Conservation (phyloP, 2,113 vertebrate species). For the Recurvirostra avosetta region DNA sequence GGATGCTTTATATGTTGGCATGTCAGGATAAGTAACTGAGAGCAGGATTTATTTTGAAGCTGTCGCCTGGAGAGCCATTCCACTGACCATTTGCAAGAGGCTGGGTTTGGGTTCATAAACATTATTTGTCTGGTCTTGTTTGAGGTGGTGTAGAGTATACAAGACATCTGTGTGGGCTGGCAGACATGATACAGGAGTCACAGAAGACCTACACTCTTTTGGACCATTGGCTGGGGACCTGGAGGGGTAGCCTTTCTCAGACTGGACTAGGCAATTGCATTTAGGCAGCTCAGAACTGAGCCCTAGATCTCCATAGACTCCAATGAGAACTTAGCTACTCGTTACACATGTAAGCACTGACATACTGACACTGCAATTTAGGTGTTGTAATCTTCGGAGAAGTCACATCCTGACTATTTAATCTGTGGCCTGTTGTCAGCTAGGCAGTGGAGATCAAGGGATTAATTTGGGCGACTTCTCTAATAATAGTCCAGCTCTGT, state of each 20-base stretch:
- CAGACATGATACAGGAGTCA: not conserved
- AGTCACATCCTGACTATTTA: not conserved
- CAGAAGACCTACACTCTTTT: not conserved
- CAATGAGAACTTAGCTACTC: not conserved
- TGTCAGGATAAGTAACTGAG: not conserved
- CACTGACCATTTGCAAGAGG: not conserved
- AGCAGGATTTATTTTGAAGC: not conserved
- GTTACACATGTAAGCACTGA: not conserved
- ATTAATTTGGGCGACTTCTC: not conserved
- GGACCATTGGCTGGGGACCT: not conserved
- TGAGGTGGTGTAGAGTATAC: not conserved
- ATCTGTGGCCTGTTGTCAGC: not conserved
- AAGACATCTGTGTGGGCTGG: not conserved
- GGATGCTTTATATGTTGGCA: not conserved
- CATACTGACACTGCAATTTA: not conserved
- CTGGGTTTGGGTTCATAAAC: not conserved
- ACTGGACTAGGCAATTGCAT: not conserved
- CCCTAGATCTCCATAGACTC: not conserved
- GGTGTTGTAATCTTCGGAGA: not conserved
- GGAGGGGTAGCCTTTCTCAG: not conserved
- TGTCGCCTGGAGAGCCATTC: not conserved
- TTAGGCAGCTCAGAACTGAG: not conserved
- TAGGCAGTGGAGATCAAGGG: not conserved
- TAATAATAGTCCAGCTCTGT: not conserved
- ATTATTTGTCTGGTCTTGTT: not conserved